Percentiles rank a stretch among this genome's conserved stretches.
Evolutionary conservation across 2,888 invertebrate genomes (phyloP).

Genomic region (Autographa gamma): DNA sequence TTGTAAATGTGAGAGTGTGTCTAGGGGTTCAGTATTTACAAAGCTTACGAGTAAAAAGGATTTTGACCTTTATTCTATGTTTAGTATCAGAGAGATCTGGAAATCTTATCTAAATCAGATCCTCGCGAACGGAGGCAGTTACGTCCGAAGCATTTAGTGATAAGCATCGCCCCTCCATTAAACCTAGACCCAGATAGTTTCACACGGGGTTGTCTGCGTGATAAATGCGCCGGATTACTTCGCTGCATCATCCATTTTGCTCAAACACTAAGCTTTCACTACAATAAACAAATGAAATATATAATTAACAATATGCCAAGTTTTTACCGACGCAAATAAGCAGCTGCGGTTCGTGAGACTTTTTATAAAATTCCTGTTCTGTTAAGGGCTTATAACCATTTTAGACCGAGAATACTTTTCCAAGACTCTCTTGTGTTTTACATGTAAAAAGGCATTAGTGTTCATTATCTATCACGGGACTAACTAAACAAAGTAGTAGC

Average conservation of each 20-base stretch:
- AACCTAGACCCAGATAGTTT: constrained; percentile 5
- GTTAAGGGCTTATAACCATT: no score
- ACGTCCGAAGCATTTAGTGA: constrained; percentile 1
- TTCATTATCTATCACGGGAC: no score
- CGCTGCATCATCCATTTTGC: neutral
- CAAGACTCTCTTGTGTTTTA: no score
- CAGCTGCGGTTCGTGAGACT: no score
- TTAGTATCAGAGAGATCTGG: neutral
- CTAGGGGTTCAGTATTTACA: neutral
- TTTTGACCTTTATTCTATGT: neutral
- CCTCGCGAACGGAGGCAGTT: neutral
- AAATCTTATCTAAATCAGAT: constrained; percentile 1
- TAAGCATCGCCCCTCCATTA: constrained; percentile 3
- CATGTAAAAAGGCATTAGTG: no score
- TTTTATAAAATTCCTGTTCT: no score
- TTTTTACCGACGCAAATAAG: neutral
- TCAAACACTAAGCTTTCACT: neutral
- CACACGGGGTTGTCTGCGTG: neutral
- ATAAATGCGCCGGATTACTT: neutral
- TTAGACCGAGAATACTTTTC: no score
- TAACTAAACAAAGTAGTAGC: no score
- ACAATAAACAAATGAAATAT: neutral
- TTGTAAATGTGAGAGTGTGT: neutral
- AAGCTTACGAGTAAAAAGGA: neutral
- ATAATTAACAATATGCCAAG: neutral